Evolutionary conservation across 2,888 invertebrate genomes (phyloP).

Genomic region (Mesoligia furuncula): DNA sequence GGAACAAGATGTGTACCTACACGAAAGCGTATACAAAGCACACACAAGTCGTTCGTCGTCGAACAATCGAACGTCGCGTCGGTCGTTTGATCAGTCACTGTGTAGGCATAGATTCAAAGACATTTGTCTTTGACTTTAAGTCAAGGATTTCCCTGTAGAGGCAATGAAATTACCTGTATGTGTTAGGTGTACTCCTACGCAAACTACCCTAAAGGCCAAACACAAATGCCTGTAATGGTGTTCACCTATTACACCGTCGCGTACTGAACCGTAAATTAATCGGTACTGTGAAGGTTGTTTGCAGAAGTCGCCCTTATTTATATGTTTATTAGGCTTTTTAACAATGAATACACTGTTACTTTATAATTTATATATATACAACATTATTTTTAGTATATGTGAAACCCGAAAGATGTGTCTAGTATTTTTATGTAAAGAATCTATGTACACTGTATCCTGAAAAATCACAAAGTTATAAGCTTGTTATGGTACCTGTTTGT

Average conservation of each 20-base stretch:
- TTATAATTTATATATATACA: no score
- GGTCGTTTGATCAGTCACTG: background rate
- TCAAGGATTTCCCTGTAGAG: background rate
- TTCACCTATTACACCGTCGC: background rate
- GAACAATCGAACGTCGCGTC: no score
- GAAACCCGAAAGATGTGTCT: no score
- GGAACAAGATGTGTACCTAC: background rate
- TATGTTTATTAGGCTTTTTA: no score
- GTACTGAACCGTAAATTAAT: background rate
- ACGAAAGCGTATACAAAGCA: background rate
- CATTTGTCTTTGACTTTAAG: background rate
- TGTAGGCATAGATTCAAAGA: conserved; percentile 4
- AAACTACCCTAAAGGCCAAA: conserved; percentile 4
- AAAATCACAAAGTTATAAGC: no score
- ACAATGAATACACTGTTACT: no score
- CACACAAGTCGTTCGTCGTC: background rate
- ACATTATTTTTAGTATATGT: no score
- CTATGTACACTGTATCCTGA: no score
- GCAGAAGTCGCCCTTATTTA: background rate
- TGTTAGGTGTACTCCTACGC: background rate
- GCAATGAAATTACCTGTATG: conserved; percentile 28
- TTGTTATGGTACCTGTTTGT: no score
- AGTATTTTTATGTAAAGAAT: no score
- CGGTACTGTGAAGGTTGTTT: background rate
- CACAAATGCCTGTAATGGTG: background rate